Evolutionary conservation across 2,888 invertebrate species (phyloP).

Genomic region (Gastracanthus pulcherrimus): DNA sequence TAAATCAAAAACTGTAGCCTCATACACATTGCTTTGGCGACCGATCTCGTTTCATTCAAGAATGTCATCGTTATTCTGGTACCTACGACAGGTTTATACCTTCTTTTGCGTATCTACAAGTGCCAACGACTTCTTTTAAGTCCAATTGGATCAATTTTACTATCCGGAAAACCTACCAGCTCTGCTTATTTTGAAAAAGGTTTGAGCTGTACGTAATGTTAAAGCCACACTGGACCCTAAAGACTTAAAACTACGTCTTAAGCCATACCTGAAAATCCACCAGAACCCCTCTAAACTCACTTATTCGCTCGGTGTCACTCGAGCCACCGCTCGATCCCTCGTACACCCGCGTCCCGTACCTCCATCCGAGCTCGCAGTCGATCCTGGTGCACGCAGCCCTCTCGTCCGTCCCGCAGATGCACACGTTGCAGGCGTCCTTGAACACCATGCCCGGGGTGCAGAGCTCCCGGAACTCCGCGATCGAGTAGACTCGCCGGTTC

Average conservation of each 20-base stretch:
- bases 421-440: slow-evolving; percentile 39
- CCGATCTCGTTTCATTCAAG: too few species aligned
- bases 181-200: too few species aligned
- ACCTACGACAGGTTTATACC: too few species aligned
- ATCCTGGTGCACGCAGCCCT: slow-evolving; percentile 25
- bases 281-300: neutral
- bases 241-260: neutral
- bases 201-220: too few species aligned
- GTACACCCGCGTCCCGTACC: neutral
- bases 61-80: too few species aligned
- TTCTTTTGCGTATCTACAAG: too few species aligned
- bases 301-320: neutral
- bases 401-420: slow-evolving; percentile 25
- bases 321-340: neutral
- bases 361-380: slow-evolving; percentile 13
- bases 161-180: too few species aligned
- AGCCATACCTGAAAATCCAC: neutral
- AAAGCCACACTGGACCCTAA: too few species aligned
- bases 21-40: too few species aligned
- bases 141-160: too few species aligned
- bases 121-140: too few species aligned
- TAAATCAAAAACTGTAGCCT: too few species aligned
- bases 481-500: neutral
- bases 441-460: slow-evolving; percentile 42
- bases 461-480: slow-evolving; percentile 15